Conservation (phyloP, 1,140 invertebrate genomes). For the Sarcophaga peregrina region DNA sequence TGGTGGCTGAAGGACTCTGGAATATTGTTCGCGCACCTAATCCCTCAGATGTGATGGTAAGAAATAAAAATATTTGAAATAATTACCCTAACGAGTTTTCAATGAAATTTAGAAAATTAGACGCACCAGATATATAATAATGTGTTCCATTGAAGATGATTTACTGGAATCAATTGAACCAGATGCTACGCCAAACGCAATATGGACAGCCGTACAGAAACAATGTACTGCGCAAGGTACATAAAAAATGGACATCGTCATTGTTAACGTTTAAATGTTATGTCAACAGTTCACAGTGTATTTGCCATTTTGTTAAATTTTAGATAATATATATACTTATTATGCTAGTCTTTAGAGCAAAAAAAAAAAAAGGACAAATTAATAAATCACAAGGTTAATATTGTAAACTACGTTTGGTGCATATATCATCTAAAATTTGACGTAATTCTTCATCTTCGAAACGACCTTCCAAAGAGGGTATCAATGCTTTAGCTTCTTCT, state of each 20-base stretch:
- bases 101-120: background rate
- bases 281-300: background rate
- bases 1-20: background rate
- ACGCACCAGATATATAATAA: background rate
- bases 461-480: slow-evolving; percentile 94
- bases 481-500: slow-evolving; percentile 96
- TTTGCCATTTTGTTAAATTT: background rate
- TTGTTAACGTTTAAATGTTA: background rate
- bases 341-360: background rate
- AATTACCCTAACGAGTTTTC: background rate
- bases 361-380: slow-evolving; percentile 1
- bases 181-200: background rate
- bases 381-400: slow-evolving; percentile 73
- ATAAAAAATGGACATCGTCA: background rate
- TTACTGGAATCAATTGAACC: background rate
- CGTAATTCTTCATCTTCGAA: slow-evolving; percentile 97
- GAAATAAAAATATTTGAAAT: background rate
- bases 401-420: slow-evolving; percentile 96
- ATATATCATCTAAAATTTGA: slow-evolving; percentile 95
- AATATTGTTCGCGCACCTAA: background rate
- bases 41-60: background rate
- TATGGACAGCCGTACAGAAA: background rate
- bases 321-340: background rate
- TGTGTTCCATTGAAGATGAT: background rate
- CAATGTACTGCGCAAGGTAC: background rate